Evolutionary conservation across 1,140 invertebrate genomes (phyloP), one percentile per base, ranked within the genome.

Genomic region (Dreissena polymorpha): DNA sequence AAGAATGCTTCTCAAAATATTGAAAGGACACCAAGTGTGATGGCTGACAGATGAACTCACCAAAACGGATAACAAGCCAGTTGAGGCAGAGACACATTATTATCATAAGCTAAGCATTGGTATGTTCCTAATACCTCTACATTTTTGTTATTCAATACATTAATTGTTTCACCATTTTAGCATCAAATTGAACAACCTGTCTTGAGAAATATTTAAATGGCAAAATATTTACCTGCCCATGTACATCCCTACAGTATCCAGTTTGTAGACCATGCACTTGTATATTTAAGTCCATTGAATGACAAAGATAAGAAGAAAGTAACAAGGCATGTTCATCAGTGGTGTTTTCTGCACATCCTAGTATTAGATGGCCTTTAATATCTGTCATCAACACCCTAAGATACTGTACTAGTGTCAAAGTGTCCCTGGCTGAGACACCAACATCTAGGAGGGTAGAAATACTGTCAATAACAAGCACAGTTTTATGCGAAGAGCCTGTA

Each of bases 171-270:
- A 21, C 16, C 1, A 27, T 68, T 21, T 68, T 0, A 68, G 25
- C 65, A 68, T 29, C 13, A 16, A 27, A n/a, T 64, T 51, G 7
- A 8, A 12, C 27, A 39, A 51, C 29, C 16, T 5, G 29, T 49
- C 13, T 12, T 63, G 18, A 23, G 3, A 51, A 25, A 77, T 13
- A 16, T 25, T 18, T 16, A 14, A 65, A 82, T 27, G 57, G n/a
- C 76, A 74, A 21, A 27, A 21, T 21, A 10, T 27, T 50, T 80
- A 88, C 89, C 88, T 90, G 82, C 55, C 89, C 88, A 89, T 90
- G 88, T 13, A 89, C 85, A 80, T 90, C 89, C 72, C 86, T 89
- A 81, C 87, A 90, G 64, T 88, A 89, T 13, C 89, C 88, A 79
- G 80, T 87, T 49, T 84, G 53, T n/a, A 90, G 72, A 63, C 85